Conservation (phyloP, 2,113 vertebrate species). For the Etia nguti region DNA sequence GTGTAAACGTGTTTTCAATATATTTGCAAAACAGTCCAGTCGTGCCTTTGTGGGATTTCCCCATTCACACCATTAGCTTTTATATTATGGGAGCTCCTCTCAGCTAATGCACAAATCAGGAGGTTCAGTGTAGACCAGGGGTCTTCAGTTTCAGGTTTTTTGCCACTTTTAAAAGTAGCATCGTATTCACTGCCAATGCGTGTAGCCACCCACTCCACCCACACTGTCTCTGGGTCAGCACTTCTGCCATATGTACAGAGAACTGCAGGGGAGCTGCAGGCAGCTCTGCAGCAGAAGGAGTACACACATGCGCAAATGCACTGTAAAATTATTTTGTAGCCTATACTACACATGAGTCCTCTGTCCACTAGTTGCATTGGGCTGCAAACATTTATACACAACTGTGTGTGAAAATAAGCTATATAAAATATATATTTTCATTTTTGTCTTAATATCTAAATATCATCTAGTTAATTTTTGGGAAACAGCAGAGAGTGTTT, state of each 20-base stretch:
- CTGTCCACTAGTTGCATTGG: not conserved
- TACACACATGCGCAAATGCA: not conserved
- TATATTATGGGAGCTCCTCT: not conserved
- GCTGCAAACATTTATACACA: not conserved
- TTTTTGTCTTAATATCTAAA: not conserved
- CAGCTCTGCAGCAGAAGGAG: constrained; percentile 20
- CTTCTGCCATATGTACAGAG: constrained; percentile 41
- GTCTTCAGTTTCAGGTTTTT: not conserved
- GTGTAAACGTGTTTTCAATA: not conserved
- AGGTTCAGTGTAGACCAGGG: not conserved
- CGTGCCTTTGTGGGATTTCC: not conserved
- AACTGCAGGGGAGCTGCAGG: constrained; percentile 34
- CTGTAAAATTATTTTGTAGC: not conserved
- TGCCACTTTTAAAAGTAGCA: not conserved
- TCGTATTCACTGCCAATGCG: not conserved
- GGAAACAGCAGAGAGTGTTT: too few species aligned
- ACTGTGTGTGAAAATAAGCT: not conserved
- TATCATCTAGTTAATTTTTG: not conserved
- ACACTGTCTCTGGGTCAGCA: constrained; percentile 55
- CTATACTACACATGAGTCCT: not conserved
- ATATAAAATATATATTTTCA: not conserved
- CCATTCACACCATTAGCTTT: not conserved
- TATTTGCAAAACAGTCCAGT: not conserved
- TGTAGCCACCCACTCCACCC: not conserved
- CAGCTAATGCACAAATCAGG: constrained; percentile 20